Evolutionary conservation across 2,888 invertebrate genomes (phyloP).

Genomic region (Branchellion lobata): DNA sequence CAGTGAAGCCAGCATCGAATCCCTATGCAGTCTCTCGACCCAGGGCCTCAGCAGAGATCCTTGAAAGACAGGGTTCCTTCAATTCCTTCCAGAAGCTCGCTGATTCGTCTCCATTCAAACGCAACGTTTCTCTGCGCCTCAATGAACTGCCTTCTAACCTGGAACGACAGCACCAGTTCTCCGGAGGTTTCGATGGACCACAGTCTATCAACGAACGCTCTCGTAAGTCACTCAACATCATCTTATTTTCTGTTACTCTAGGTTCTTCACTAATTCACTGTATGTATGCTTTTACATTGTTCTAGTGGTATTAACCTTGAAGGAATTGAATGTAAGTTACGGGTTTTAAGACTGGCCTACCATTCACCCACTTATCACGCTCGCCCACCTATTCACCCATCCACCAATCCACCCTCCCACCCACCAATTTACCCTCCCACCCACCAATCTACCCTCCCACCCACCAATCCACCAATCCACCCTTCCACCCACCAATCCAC

Average conservation of each 20-base stretch:
- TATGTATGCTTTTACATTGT: not conserved
- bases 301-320: not conserved
- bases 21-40: slow-evolving; percentile 69
- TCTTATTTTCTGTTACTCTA: not conserved
- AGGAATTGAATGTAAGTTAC: too few species aligned
- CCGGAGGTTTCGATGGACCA: slow-evolving; percentile 44
- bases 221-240: not conserved
- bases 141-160: slow-evolving; percentile 92
- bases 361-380: too few species aligned
- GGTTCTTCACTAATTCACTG: not conserved
- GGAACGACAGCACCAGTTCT: slow-evolving; percentile 69
- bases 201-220: slow-evolving; percentile 31
- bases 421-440: too few species aligned
- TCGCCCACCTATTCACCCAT: too few species aligned
- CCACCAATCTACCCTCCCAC: too few species aligned
- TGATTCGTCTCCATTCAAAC: slow-evolving; percentile 75
- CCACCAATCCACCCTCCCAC: too few species aligned
- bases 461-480: too few species aligned
- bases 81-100: slow-evolving; percentile 72
- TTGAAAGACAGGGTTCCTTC: slow-evolving; percentile 92
- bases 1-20: slow-evolving; percentile 70
- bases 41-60: slow-evolving; percentile 88
- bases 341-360: too few species aligned
- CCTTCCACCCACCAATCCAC: too few species aligned
- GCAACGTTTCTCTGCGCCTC: slow-evolving; percentile 89